Conservation (phyloP, 2,113 vertebrate species). For the Nyctereutes procyonoides region DNA sequence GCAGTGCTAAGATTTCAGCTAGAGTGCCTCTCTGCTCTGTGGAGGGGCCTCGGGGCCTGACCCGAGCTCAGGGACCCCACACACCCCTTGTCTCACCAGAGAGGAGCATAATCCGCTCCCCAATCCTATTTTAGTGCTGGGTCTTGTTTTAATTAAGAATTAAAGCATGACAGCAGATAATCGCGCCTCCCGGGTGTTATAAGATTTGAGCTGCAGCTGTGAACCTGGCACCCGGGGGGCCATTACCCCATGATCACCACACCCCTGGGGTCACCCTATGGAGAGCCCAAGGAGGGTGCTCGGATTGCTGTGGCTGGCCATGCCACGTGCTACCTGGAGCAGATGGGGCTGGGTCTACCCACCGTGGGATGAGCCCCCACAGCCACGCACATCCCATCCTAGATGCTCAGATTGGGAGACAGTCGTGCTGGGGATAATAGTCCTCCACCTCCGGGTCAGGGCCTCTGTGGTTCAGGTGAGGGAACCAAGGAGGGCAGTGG, state of each 20-base stretch:
- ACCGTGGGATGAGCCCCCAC: neutral
- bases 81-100: slow-evolving; percentile 52
- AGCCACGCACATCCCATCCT: rapidly evolving
- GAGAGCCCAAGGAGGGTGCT: neutral
- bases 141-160: slow-evolving; percentile 87
- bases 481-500: rapidly evolving
- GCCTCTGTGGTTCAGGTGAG: rapidly evolving
- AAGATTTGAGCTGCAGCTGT: slow-evolving; percentile 78
- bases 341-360: too few species aligned
- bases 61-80: slow-evolving; percentile 55
- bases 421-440: neutral
- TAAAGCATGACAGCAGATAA: slow-evolving; percentile 83
- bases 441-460: rapidly evolving
- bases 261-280: neutral
- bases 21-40: neutral
- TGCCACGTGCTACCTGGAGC: rapidly evolving
- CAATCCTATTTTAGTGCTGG: slow-evolving; percentile 72
- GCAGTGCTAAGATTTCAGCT: neutral
- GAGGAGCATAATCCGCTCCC: slow-evolving; percentile 77
- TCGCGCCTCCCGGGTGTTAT: slow-evolving; percentile 79
- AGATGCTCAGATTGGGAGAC: neutral
- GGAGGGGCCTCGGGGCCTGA: neutral
- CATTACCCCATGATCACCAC: slow-evolving; percentile 77
- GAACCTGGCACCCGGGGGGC: slow-evolving; percentile 64
- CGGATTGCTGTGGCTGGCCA: neutral